Evolutionary conservation across 2,113 vertebrate species (phyloP).

Genomic region (Brienomyrus brachyistius): DNA sequence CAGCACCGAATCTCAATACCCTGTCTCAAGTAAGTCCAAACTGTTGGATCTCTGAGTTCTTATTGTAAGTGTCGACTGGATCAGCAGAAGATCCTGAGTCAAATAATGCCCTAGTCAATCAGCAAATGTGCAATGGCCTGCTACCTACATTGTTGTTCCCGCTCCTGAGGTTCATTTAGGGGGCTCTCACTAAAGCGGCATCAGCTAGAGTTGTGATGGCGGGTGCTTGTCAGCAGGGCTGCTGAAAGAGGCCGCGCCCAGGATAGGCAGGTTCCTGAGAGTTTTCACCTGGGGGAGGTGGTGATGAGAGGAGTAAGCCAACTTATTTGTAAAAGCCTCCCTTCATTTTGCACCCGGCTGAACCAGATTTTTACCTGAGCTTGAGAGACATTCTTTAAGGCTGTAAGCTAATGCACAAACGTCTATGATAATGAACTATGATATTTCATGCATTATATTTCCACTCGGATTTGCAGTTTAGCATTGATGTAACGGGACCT

Average conservation of each 20-base stretch:
- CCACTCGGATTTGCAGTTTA: not conserved
- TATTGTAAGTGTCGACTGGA: not conserved
- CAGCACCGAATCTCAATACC: not conserved
- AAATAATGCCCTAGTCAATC: not conserved
- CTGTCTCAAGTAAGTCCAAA: not conserved
- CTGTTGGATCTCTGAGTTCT: not conserved
- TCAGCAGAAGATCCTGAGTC: not conserved
- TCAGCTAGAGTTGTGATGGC: not conserved
- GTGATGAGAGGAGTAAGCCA: not conserved
- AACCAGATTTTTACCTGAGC: not conserved
- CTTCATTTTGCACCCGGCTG: not conserved
- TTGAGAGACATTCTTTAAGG: not conserved
- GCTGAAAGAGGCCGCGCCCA: not conserved
- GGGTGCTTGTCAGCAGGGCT: not conserved
- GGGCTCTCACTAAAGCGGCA: not conserved
- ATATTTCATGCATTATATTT: not conserved
- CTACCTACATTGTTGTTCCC: not conserved
- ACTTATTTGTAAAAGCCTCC: not conserved
- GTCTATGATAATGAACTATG: not conserved
- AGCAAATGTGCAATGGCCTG: not conserved
- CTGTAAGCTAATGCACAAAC: not conserved
- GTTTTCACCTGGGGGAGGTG: not conserved
- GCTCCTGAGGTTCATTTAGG: not conserved
- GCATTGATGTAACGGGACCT: not conserved
- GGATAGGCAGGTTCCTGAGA: not conserved